Base-by-base conservation (phyloP, 2,888 invertebrate species). In the Ditylenchus weischeri region DNA sequence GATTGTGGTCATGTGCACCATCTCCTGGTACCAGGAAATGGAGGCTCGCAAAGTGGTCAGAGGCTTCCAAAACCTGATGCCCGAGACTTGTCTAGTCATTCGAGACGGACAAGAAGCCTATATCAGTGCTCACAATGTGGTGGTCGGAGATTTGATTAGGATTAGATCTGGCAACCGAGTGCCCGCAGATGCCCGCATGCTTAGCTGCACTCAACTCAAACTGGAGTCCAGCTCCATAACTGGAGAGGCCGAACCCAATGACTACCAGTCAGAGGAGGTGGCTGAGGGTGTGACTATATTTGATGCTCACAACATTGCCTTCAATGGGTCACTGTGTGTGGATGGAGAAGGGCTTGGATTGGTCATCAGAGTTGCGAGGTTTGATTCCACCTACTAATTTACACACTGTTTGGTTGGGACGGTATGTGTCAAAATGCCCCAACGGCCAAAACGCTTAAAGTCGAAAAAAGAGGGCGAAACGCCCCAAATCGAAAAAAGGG, bases 291-390 rank as follows among this genome's bases (percentile, higher is more conserved):
- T 72, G 13, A 68, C 60, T 54, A 69, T 75, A 36, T 75, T 75
- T 51, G 75, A 75, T 48, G 64, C 75, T 5, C 57, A 68, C 48
- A 75, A 75, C 57, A 69, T 75, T 48, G 75, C 73, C 18, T 76
- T 73, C 54, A 73, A 78, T 64, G 77, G 78, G 19, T 75, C 75
- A 0, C 72, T 78, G 62, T 78, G 78, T 68, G 78, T 79, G 36
- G 78, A 78, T 35, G 78, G 78, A 29, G 78, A 78, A 51, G 78
- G 77, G 49, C 70, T 74, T 58, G 78, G 76, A 13, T 65, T 78
- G 36, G 78, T 79, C 8, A 76, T 76, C 29, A 61, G 74, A 29
- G 76, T 76, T n/a, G 78, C 73, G 58, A 64, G 29, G 29, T 29
- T 29, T 67, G n/a, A 59, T 62, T 6, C 76, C 77, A 29, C 29